Evolutionary conservation across 2,888 invertebrate genomes (phyloP).

Genomic region (Drosophila algonquin): DNA sequence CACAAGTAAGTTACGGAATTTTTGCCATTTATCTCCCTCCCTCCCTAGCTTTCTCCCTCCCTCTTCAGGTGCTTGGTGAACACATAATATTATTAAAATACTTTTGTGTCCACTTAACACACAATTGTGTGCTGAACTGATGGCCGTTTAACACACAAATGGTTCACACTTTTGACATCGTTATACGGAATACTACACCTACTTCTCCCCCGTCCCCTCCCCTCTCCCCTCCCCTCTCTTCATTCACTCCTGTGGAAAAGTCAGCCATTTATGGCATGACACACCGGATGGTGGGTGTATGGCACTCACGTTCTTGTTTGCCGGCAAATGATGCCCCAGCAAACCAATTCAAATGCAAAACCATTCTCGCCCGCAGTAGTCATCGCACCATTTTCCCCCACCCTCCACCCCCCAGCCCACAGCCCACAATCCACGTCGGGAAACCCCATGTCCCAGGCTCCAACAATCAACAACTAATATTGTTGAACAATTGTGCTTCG

Average conservation of each 20-base stretch:
- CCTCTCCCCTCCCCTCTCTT: background rate
- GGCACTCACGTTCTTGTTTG: conserved; percentile 62
- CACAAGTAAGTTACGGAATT: background rate
- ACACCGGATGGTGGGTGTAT: conserved; percentile 39
- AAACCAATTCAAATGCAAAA: conserved; percentile 68
- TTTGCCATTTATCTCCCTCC: background rate
- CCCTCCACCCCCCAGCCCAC: background rate
- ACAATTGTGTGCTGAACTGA: conserved; percentile 64
- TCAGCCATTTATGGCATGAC: conserved; percentile 27
- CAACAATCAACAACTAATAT: conserved; percentile 59
- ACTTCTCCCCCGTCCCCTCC: background rate
- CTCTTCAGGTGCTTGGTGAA: background rate
- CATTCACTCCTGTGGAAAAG: background rate
- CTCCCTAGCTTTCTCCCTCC: background rate
- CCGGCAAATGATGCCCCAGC: conserved; percentile 63
- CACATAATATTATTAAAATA: conserved; percentile 20
- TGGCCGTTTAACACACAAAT: conserved; percentile 77
- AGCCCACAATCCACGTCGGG: background rate
- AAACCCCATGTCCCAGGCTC: background rate
- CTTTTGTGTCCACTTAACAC: conserved; percentile 53
- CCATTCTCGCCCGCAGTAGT: conserved; percentile 12
- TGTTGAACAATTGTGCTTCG: conserved; percentile 64
- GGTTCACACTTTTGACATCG: conserved; percentile 74
- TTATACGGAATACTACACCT: conserved; percentile 34
- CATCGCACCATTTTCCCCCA: background rate